These are phyloP conservation scores for Monomorium pharaonis DNA, from an alignment of 1,140 invertebrate genomes.

Conservation along the genomic window DNA sequence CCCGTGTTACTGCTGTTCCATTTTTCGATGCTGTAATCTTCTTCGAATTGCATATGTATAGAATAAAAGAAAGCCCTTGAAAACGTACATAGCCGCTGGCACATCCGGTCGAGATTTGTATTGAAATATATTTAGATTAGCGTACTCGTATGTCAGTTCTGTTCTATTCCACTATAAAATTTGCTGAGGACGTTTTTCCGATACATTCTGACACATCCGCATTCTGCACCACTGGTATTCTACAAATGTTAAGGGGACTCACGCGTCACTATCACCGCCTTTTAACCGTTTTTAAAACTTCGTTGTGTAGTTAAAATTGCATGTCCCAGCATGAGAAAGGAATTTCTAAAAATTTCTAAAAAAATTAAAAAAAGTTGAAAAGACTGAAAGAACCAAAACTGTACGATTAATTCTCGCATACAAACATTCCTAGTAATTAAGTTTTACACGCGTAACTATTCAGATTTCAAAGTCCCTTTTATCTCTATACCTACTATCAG, in stretches of 20 bases:
- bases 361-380: slow-evolving; percentile 16
- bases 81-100: slow-evolving; percentile 20
- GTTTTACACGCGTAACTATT: background rate
- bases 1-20: background rate
- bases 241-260: slow-evolving; percentile 53
- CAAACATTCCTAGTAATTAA: background rate
- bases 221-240: slow-evolving; percentile 19
- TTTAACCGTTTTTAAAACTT: slow-evolving; percentile 41
- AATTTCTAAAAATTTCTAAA: background rate
- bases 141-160: slow-evolving; percentile 47
- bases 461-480: background rate
- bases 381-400: background rate
- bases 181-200: slow-evolving; percentile 52
- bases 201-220: slow-evolving; percentile 55
- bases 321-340: background rate
- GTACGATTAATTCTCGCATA: background rate
- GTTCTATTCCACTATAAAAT: slow-evolving; percentile 49
- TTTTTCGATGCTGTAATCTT: slow-evolving; percentile 22
- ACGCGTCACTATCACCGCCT: slow-evolving; percentile 44
- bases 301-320: slow-evolving; percentile 19
- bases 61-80: slow-evolving; percentile 38
- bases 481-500: background rate
- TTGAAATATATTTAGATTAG: slow-evolving; percentile 60
- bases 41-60: slow-evolving; percentile 18
- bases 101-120: slow-evolving; percentile 26